Evolutionary conservation across 2,888 invertebrate species (phyloP), one percentile per base, ranked within the genome.

Genomic region (Oscheius myriophilus): DNA sequence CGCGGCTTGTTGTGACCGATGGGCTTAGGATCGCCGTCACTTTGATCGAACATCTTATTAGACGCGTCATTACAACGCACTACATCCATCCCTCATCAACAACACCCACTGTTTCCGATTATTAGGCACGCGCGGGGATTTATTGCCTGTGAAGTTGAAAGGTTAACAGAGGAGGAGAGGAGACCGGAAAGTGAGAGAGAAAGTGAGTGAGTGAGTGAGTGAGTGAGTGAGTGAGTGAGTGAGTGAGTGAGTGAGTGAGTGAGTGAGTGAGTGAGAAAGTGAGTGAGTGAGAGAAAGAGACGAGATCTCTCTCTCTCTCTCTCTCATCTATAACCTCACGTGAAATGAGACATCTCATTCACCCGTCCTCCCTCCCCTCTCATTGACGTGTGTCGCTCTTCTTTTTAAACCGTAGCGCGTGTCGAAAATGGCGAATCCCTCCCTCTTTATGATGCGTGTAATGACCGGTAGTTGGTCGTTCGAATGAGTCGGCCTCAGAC

Each of bases 21-120:
- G 26, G 18, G 46, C 61, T 46, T 49, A 9, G 49, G 43, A 49
- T 61, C n/a, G 42, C 61, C 21, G 61, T 61, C 61, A 61, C 49
- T 26, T 61, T 61, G 61, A 61, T 61, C 49, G 61, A 61, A 61
- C 49, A 61, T 61, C 61, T 39, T 61, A 59, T 59, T 46, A 46
- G 45, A 43, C 33, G 33, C 61, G 26, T 61, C 39, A 61, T 61
- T 61, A 61, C 61, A 61, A 43, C 23, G 12, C 39, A 14, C 57
- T 53, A 23, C 21, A 54, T 54, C 54, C 33, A 54, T 54, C 54
- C 54, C 54, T 54, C 54, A 54, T 54, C 21, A 54, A 54, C 54
- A 54, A 54, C 54, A 54, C 33, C 53, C 18, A 53, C 18, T 21
- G 18, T 21, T 26, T 25, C 26, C 33, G 54, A 54, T 33, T 25